phyloP scores from a whole-genome alignment of 2,797 vertebrate species.

The Calcarius lapponicus region DNA sequence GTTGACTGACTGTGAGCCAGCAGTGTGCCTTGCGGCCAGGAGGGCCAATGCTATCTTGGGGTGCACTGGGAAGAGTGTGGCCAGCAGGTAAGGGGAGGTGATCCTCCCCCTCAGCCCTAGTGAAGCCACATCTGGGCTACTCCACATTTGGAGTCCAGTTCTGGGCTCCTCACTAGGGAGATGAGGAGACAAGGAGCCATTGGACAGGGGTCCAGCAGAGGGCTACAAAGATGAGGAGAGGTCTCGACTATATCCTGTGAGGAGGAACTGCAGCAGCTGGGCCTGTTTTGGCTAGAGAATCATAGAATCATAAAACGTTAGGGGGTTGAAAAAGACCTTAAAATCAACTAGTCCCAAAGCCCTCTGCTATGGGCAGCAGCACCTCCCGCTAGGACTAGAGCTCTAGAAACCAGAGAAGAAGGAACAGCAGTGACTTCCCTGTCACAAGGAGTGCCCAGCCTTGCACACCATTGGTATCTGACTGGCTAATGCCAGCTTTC shows the following conservation, averaged over 20 bases:
- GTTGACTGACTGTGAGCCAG: background rate
- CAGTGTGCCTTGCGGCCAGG: background rate
- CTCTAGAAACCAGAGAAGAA: background rate
- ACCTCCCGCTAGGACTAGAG: background rate
- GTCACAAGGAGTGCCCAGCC: background rate
- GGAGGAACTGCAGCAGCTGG: background rate
- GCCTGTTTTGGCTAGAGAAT: background rate
- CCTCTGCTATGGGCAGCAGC: background rate
- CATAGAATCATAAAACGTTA: background rate
- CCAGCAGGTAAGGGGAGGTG: background rate
- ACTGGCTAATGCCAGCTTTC: background rate
- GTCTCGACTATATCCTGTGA: background rate
- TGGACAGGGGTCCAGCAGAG: background rate
- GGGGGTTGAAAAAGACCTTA: background rate
- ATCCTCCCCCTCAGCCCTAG: background rate
- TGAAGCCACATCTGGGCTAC: background rate
- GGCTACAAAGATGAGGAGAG: background rate
- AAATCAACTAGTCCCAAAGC: background rate
- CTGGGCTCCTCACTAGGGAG: background rate
- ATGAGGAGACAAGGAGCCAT: background rate
- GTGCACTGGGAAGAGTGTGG: background rate
- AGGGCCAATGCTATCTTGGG: background rate
- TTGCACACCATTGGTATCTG: background rate
- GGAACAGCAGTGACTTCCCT: background rate
- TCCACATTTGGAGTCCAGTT: background rate